Percentiles rank a stretch among this genome's conserved stretches.
Conservation (phyloP, 2,797 vertebrate genomes). For the Anolis apletophallus region DNA sequence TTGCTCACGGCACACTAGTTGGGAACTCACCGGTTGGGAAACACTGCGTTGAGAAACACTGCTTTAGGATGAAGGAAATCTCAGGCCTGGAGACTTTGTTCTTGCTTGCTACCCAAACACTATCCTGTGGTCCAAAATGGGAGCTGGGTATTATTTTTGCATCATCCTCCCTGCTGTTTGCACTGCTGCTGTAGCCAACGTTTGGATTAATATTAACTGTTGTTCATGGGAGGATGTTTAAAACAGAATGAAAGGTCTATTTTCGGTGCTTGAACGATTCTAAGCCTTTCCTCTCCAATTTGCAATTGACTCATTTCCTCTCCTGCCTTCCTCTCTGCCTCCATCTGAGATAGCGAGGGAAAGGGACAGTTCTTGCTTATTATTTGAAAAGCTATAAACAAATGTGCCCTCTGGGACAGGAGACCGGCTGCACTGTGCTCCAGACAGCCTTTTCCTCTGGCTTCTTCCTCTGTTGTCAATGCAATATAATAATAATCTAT, state of each 20-base stretch:
- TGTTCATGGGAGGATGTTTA: background rate
- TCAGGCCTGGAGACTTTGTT: background rate
- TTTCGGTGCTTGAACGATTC: background rate
- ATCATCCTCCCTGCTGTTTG: background rate
- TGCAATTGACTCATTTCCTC: constrained; percentile 2
- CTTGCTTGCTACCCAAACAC: background rate
- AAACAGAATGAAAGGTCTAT: background rate
- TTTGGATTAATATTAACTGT: background rate
- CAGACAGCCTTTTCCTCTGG: background rate
- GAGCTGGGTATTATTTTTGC: background rate
- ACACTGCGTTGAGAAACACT: too few relatives aligned
- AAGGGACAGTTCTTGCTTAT: background rate
- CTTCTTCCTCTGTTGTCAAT: background rate
- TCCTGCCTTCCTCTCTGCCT: background rate
- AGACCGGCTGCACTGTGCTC: background rate
- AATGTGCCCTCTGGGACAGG: background rate
- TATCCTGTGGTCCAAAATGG: background rate
- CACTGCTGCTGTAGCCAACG: background rate
- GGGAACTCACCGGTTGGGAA: too few relatives aligned
- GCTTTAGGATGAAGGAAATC: background rate
- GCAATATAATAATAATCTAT: too few relatives aligned
- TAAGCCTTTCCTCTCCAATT: background rate
- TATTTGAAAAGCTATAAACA: constrained; percentile 5
- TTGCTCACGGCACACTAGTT: too few relatives aligned
- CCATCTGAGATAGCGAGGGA: background rate